A percentile compares a stretch with the other conserved stretches of the same genome.
phyloP scores from a whole-genome alignment of 2,113 vertebrate genomes.

The Lagenorhynchus albirostris region DNA sequence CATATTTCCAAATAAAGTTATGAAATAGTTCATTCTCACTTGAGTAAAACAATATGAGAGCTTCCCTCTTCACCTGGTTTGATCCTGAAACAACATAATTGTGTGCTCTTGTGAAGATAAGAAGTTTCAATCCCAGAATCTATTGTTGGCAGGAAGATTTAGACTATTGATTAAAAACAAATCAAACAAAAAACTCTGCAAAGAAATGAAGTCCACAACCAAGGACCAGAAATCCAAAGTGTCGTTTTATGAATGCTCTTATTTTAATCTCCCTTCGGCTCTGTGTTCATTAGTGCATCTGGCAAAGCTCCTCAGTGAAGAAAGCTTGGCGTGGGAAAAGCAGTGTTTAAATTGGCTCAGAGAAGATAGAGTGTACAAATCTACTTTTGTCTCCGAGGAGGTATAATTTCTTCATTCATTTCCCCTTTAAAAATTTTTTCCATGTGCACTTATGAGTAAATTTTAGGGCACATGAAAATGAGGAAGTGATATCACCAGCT shows the following conservation, averaged over 20 bases:
- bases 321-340: neutral
- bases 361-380: neutral
- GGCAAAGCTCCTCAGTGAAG: neutral
- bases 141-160: neutral
- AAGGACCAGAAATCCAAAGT: neutral
- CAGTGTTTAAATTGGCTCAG: slow-evolving; percentile 30
- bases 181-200: neutral
- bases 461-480: neutral
- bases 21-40: neutral
- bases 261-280: neutral
- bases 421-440: slow-evolving; percentile 25
- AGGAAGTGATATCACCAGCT: slow-evolving; percentile 21
- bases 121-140: neutral
- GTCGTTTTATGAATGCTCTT: neutral
- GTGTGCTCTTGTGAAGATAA: neutral
- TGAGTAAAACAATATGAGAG: neutral
- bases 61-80: neutral
- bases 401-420: slow-evolving; percentile 39
- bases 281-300: neutral
- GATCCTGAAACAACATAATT: neutral
- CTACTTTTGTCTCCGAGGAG: slow-evolving; percentile 31
- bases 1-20: neutral
- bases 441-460: slow-evolving; percentile 1
- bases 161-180: slow-evolving; percentile 27
- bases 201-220: neutral